A percentile compares a stretch with the other conserved stretches of the same genome.
Evolutionary conservation across 2,888 invertebrate species (phyloP).

Genomic region (Agonopterix subpropinquella): DNA sequence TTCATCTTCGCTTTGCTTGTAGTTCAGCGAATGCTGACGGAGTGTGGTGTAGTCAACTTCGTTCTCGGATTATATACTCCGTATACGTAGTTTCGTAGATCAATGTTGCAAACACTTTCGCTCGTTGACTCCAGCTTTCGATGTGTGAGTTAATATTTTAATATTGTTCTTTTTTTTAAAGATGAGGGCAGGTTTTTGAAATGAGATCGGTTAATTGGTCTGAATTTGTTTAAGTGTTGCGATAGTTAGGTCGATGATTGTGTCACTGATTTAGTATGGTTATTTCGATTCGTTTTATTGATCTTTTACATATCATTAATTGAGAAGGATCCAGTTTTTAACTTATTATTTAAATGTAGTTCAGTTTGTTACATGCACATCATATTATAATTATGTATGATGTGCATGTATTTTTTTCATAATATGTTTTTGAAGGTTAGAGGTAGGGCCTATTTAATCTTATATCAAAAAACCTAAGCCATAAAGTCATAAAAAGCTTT

Average conservation of each 20-base stretch:
- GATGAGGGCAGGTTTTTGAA: constrained; percentile 9
- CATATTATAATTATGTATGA: no score
- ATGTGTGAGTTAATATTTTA: constrained; percentile 29
- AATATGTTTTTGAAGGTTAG: no score
- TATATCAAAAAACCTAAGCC: no score
- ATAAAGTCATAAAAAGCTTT: no score
- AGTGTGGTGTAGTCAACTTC: constrained; percentile 43
- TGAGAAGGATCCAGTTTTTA: no score
- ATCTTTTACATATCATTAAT: no score
- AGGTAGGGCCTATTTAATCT: no score
- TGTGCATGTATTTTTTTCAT: no score
- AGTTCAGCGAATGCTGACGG: constrained; percentile 65
- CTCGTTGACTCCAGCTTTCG: constrained; percentile 31
- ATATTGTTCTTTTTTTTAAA: constrained; percentile 12
- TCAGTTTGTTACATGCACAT: no score
- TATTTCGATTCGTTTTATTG: not conserved
- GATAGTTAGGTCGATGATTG: not conserved
- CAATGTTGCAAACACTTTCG: constrained; percentile 67
- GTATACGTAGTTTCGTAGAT: constrained; percentile 49
- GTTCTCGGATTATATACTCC: constrained; percentile 58
- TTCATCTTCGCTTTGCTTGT: constrained; percentile 69
- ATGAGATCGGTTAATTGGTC: constrained; percentile 5
- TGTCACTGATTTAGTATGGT: constrained; percentile 2
- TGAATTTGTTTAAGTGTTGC: constrained; percentile 5
- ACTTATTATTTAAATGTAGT: no score